phyloP scores from a whole-genome alignment of 2,797 vertebrate genomes.

The Leptatherina wallacei region DNA sequence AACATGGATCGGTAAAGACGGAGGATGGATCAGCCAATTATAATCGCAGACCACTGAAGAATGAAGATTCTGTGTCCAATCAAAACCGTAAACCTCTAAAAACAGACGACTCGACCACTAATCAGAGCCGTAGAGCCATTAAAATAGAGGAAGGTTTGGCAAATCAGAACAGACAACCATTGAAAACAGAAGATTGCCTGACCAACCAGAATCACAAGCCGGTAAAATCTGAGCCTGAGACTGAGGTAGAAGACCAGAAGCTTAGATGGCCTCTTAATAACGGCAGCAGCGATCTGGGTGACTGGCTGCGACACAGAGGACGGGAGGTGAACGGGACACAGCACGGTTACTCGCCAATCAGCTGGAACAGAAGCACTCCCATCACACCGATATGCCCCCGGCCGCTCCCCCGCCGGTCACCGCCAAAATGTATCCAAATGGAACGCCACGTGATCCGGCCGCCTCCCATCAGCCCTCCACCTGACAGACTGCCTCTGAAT shows the following conservation, averaged over 20 bases:
- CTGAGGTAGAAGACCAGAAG: constrained; percentile 86
- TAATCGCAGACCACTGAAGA: constrained; percentile 85
- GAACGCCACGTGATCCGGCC: constrained; percentile 96
- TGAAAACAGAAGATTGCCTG: constrained; percentile 86
- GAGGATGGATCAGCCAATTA: constrained; percentile 86
- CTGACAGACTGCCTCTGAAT: constrained; percentile 89
- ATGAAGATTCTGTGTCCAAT: constrained; percentile 85
- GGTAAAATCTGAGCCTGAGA: constrained; percentile 89
- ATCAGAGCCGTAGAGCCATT: constrained; percentile 85
- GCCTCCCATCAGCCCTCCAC: constrained; percentile 94
- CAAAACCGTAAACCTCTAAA: constrained; percentile 89
- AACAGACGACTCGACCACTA: constrained; percentile 86
- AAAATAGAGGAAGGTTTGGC: constrained; percentile 87
- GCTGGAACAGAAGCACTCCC: constrained; percentile 76
- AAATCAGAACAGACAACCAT: constrained; percentile 82
- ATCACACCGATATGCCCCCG: constrained; percentile 84
- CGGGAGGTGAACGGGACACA: constrained; percentile 86
- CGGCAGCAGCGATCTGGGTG: constrained; percentile 80
- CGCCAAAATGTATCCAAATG: constrained; percentile 94
- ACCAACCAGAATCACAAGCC: constrained; percentile 90
- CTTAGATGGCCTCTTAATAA: constrained; percentile 79
- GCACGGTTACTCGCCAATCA: constrained; percentile 80
- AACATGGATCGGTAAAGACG: constrained; percentile 81
- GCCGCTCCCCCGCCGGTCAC: constrained; percentile 89
- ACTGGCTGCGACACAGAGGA: constrained; percentile 87